Evolutionary conservation across 2,888 invertebrate species (phyloP).

Genomic region (Eristalis tenax): DNA sequence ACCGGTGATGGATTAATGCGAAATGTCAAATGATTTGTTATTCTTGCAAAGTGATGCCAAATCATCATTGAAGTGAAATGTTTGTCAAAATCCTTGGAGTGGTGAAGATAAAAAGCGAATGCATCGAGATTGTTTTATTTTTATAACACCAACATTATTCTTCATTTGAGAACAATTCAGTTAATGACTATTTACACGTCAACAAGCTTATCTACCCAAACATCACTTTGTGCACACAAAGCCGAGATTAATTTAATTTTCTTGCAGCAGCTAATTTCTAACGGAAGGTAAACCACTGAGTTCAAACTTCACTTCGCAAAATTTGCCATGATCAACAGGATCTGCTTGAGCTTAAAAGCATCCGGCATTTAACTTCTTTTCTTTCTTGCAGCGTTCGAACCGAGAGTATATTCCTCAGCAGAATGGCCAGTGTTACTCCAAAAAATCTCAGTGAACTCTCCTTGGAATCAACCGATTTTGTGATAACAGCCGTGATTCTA

Average conservation of each 20-base stretch:
- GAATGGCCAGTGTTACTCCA: conserved; percentile 40
- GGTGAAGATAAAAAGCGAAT: not conserved
- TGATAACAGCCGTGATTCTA: conserved; percentile 84
- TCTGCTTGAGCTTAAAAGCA: not conserved
- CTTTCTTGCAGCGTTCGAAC: not conserved
- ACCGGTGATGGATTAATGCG: conserved; percentile 10
- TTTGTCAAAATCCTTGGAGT: not conserved
- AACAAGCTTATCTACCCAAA: too few species aligned
- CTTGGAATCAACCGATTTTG: conserved; percentile 56
- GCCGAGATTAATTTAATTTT: too few species aligned
- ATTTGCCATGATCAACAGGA: not conserved
- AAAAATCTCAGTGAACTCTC: conserved; percentile 44
- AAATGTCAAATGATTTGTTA: conserved; percentile 20
- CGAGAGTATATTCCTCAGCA: not conserved
- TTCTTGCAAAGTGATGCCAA: conserved; percentile 18
- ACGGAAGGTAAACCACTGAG: not conserved
- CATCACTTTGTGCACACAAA: too few species aligned
- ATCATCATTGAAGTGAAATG: not conserved
- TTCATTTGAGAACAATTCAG: too few species aligned
- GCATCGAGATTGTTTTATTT: not conserved
- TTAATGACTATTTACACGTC: too few species aligned
- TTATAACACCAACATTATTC: too few species aligned
- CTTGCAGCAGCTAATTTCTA: not conserved
- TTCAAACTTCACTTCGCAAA: conserved; percentile 10
- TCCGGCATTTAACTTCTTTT: not conserved